phyloP scores from a whole-genome alignment of 2,113 vertebrate genomes.

The Machaerirhynchus nigripectus region DNA sequence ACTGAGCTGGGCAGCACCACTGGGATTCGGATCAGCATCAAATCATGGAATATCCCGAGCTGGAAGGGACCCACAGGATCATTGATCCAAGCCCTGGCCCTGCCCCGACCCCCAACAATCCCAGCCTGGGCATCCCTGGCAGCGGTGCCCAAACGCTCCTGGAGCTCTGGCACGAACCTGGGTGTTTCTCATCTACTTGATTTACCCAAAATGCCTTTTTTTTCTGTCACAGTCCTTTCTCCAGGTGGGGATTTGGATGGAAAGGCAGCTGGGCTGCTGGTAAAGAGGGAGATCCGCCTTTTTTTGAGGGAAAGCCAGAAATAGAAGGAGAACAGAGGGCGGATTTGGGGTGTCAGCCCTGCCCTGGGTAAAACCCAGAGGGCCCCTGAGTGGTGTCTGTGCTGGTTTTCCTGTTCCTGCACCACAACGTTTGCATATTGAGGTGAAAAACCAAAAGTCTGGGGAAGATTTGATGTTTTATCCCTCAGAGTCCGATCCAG shows the following conservation, averaged over 20 bases:
- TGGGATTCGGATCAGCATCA: not conserved
- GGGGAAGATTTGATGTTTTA: not conserved
- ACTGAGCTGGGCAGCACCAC: not conserved
- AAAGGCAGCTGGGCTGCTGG: not conserved
- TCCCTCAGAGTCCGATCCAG: not conserved
- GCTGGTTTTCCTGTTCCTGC: not conserved
- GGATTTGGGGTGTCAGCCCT: not conserved
- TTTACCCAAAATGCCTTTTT: not conserved
- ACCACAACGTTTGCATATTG: not conserved
- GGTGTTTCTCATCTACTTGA: not conserved
- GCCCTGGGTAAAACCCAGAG: not conserved
- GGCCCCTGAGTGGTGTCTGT: accelerated
- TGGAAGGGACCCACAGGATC: not conserved
- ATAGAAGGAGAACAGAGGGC: not conserved
- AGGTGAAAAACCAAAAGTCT: not conserved
- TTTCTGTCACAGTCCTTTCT: not conserved
- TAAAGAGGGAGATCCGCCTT: not conserved
- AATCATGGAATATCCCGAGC: not conserved
- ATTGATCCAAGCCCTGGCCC: not conserved
- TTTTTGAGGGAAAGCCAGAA: not conserved
- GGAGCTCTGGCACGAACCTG: not conserved
- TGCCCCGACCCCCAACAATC: not conserved
- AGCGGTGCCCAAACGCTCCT: accelerated
- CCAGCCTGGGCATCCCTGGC: not conserved
- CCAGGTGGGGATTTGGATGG: not conserved